A percentile compares a stretch with the other conserved stretches of the same genome.
phyloP scores from a whole-genome alignment of 2,797 vertebrate genomes.

The Helarctos malayanus region DNA sequence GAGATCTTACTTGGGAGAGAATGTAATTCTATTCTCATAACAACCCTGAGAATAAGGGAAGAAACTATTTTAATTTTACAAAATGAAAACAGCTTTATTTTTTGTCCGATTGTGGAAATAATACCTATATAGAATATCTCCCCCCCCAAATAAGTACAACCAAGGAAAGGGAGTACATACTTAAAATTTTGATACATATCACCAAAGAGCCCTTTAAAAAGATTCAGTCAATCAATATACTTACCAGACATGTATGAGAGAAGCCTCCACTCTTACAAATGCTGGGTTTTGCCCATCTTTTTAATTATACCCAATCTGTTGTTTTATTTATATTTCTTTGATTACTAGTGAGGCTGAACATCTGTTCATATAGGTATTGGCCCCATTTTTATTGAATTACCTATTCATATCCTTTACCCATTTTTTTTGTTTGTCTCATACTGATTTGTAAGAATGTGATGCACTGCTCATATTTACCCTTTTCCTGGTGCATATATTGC shows the following conservation, averaged over 20 bases:
- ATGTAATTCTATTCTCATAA: slow-evolving; percentile 19
- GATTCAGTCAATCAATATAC: not conserved
- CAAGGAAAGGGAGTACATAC: not conserved
- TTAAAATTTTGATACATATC: slow-evolving; percentile 33
- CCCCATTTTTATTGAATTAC: slow-evolving; percentile 41
- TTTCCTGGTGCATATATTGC: not conserved
- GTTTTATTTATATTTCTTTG: slow-evolving; percentile 75
- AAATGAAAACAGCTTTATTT: slow-evolving; percentile 36
- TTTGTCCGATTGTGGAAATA: not conserved
- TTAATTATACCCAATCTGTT: slow-evolving; percentile 21
- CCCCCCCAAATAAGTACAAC: not conserved
- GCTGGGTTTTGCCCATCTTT: not conserved
- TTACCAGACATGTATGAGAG: not conserved
- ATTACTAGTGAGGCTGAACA: slow-evolving; percentile 59
- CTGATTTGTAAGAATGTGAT: slow-evolving; percentile 19
- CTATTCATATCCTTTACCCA: not conserved
- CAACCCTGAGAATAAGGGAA: not conserved
- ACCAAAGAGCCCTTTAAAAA: not conserved
- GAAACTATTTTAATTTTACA: slow-evolving; percentile 21
- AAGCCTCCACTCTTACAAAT: not conserved
- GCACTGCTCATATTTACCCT: not conserved
- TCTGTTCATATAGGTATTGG: slow-evolving; percentile 65
- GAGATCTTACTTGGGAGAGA: not conserved
- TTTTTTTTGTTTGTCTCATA: slow-evolving; percentile 52
- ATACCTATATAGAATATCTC: not conserved